Evolutionary conservation across 2,113 vertebrate genomes (phyloP).

Genomic region (Potamarius usumacintae): DNA sequence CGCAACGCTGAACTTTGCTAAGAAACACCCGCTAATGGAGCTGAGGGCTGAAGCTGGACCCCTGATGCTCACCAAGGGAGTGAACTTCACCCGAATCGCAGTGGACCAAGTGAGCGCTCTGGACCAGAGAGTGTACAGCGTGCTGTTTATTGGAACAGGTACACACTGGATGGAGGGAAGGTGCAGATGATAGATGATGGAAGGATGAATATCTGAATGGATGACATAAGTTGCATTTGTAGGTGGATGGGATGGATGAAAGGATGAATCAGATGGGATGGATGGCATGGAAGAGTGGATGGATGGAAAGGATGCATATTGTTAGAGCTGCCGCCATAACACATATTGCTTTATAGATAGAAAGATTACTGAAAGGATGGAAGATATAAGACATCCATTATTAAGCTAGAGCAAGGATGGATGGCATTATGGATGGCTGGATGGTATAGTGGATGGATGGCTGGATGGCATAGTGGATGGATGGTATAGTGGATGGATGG

Average conservation of each 20-base stretch:
- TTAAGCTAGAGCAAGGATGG: neutral
- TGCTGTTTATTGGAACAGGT: constrained; percentile 97
- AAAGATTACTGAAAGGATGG: neutral
- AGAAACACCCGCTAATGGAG: constrained; percentile 95
- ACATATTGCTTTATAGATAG: neutral
- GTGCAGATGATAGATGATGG: neutral
- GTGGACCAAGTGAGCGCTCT: constrained; percentile 80
- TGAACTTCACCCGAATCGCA: constrained; percentile 91
- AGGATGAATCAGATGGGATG: neutral
- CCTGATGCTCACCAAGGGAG: constrained; percentile 86
- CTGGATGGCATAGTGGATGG: neutral
- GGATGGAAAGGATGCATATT: neutral
- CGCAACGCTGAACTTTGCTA: constrained; percentile 93
- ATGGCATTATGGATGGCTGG: neutral
- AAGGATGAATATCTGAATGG: neutral
- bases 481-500: neutral
- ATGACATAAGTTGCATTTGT: too few relatives aligned
- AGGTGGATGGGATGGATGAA: neutral
- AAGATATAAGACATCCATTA: neutral
- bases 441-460: neutral
- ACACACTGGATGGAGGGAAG: neutral
- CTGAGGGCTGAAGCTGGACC: constrained; percentile 82
- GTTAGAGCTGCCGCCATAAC: too few relatives aligned
- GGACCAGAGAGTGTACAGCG: constrained; percentile 78
- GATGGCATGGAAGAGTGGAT: neutral